Evolutionary conservation across 2,888 invertebrate genomes (phyloP).

Genomic region (Drosophila longiperda): DNA sequence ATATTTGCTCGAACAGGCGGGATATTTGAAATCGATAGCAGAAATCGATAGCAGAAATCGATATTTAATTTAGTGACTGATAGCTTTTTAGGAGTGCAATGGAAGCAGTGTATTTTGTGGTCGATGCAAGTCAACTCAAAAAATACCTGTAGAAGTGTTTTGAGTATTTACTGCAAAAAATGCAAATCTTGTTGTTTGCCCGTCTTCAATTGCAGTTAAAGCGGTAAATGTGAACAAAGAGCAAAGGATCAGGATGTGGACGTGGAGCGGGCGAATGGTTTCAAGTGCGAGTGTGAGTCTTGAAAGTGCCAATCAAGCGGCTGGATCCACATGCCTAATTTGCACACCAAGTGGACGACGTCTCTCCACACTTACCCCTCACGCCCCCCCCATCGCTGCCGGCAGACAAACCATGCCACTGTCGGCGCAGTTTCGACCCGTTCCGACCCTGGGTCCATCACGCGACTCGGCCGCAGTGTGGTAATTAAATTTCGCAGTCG

Average conservation of each 20-base stretch:
- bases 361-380: neutral
- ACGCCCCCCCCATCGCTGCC: neutral
- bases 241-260: neutral
- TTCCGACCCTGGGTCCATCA: neutral
- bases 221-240: neutral
- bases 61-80: neutral
- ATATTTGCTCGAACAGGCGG: neutral
- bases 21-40: neutral
- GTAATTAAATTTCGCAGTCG: constrained; percentile 72
- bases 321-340: constrained; percentile 75
- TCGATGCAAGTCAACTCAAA: neutral
- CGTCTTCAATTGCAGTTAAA: constrained; percentile 29
- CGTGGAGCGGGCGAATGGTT: constrained; percentile 10
- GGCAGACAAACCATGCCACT: neutral
- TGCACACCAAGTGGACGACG: constrained; percentile 69
- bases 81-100: neutral
- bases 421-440: neutral
- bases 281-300: constrained; percentile 66
- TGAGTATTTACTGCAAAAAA: neutral
- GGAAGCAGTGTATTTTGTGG: neutral
- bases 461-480: constrained; percentile 30
- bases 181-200: constrained; percentile 2
- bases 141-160: neutral
- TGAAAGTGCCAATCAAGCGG: constrained; percentile 77
- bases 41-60: neutral